phyloP scores from a whole-genome alignment of 2,113 vertebrate genomes.

The Oceanodroma tethys region DNA sequence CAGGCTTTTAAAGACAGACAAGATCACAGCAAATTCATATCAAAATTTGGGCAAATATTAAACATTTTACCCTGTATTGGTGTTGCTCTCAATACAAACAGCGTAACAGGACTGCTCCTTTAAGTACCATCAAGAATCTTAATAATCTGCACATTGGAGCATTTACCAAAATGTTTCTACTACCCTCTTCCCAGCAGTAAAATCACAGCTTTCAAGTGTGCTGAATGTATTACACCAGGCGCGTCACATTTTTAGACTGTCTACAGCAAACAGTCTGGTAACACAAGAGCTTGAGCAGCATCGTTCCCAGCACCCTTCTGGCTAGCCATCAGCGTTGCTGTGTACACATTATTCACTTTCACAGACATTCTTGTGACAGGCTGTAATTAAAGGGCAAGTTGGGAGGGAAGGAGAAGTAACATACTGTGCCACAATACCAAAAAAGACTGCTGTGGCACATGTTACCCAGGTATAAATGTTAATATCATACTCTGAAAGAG shows the following conservation, averaged over 20 bases:
- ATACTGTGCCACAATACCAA: background rate
- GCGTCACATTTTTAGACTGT: background rate
- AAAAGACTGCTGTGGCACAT: background rate
- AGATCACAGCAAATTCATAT: background rate
- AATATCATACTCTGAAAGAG: background rate
- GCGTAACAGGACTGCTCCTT: background rate
- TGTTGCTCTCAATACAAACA: background rate
- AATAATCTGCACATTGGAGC: background rate
- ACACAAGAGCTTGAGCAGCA: conserved; percentile 6
- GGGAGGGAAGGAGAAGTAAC: conserved; percentile 22
- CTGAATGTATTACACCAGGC: background rate
- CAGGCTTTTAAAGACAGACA: background rate
- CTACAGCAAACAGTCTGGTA: background rate
- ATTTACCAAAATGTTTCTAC: conserved; percentile 52
- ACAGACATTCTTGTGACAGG: conserved; percentile 30
- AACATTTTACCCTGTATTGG: background rate
- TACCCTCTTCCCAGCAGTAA: conserved; percentile 12
- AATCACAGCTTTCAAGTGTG: background rate
- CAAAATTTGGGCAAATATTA: background rate
- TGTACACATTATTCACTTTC: conserved; percentile 17
- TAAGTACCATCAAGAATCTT: background rate
- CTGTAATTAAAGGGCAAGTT: conserved; percentile 38
- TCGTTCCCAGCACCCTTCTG: background rate
- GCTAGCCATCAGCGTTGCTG: background rate
- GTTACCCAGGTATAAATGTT: background rate